These are phyloP conservation scores for Dermatophagoides farinae DNA, from an alignment of 1,140 invertebrate genomes.

Conservation along the genomic window DNA sequence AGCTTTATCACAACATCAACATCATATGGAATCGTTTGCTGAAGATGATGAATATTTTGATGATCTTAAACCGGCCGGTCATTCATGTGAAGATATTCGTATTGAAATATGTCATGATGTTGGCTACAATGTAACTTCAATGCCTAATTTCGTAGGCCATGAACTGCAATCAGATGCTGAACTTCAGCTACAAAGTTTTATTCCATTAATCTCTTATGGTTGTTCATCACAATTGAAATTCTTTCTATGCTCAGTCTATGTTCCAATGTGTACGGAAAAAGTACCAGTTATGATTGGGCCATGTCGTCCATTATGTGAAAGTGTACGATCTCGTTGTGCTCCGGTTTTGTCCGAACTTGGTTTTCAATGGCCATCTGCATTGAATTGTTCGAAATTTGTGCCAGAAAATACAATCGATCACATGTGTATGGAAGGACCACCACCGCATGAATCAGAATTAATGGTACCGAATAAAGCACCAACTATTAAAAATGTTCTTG, in stretches of 20 bases:
- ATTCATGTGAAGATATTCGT: conserved; percentile 73
- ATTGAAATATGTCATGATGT: conserved; percentile 79
- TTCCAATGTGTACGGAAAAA: conserved; percentile 52
- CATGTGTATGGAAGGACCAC: conserved; percentile 39
- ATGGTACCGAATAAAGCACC: not conserved
- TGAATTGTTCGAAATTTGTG: conserved; percentile 79
- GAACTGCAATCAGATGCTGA: conserved; percentile 86
- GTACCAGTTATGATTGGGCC: conserved; percentile 29
- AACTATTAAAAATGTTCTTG: not conserved
- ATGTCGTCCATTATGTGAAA: conserved; percentile 69
- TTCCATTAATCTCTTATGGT: conserved; percentile 77
- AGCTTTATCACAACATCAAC: too few relatives aligned
- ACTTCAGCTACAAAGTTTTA: conserved; percentile 75
- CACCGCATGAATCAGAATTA: not conserved
- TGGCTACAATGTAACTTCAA: conserved; percentile 82
- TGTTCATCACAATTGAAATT: conserved; percentile 83
- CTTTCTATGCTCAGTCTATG: conserved; percentile 87
- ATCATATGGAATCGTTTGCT: too few relatives aligned
- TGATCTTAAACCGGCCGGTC: conserved; percentile 20
- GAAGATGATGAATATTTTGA: not conserved
- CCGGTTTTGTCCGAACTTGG: conserved; percentile 75
- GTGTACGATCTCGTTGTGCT: conserved; percentile 68
- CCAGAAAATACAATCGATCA: conserved; percentile 35
- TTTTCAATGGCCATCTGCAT: conserved; percentile 74
- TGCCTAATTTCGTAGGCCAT: conserved; percentile 83